Evolutionary conservation across 92 coral and sea anemone genomes (phyloP).

Genomic region (Nematostella vectensis): DNA sequence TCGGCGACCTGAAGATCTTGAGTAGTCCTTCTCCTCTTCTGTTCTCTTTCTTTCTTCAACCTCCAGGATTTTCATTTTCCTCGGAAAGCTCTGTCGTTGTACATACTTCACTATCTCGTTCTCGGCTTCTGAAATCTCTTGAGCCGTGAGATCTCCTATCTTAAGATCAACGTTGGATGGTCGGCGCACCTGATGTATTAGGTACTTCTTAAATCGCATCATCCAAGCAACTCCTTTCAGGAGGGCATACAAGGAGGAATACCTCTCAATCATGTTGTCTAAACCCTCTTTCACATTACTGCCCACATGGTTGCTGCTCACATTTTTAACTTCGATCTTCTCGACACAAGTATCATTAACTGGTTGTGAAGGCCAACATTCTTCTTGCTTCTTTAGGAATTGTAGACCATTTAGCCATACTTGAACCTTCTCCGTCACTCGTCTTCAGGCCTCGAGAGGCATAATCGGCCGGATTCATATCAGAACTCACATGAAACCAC

Average conservation of each 20-base stretch:
- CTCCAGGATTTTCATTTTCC: background rate
- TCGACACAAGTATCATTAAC: background rate
- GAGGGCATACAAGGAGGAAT: constrained; percentile 17
- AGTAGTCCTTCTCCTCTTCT: background rate
- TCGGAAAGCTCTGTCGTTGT: background rate
- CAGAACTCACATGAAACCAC: background rate
- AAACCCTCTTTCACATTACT: background rate
- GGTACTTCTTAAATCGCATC: constrained; percentile 16
- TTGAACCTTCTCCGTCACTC: background rate
- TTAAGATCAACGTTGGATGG: background rate
- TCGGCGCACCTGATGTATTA: background rate
- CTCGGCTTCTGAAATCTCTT: constrained; percentile 4
- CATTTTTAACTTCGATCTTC: background rate
- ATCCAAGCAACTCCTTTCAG: constrained; percentile 22
- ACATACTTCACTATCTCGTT: background rate
- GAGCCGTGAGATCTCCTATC: constrained; percentile 10
- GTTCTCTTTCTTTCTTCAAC: background rate
- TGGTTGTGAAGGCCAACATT: constrained; percentile 8
- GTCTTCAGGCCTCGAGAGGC: background rate
- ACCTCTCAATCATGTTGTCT: background rate
- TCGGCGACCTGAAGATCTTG: background rate
- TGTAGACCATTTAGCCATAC: background rate
- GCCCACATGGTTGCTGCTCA: background rate
- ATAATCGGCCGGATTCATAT: background rate
- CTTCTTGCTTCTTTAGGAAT: background rate